A percentile compares a stretch with the other conserved stretches of the same genome.
phyloP scores from a whole-genome alignment of 2,113 vertebrate genomes.

The Seriola aureovittata region DNA sequence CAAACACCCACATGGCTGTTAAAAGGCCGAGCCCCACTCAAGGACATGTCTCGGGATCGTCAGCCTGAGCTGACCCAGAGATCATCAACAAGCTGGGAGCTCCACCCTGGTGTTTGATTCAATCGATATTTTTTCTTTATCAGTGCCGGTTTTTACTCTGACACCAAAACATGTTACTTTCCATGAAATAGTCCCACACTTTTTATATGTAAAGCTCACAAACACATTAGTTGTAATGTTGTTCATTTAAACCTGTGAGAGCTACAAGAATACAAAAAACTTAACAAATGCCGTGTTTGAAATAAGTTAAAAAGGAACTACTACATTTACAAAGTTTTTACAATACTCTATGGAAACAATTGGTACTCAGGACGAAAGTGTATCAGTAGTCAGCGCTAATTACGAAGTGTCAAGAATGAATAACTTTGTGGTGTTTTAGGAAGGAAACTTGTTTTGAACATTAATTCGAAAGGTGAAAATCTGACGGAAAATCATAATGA shows the following conservation, averaged over 20 bases:
- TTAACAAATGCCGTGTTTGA: too few species aligned
- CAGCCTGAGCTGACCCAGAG: slow-evolving; percentile 15
- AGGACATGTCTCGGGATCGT: slow-evolving; percentile 4
- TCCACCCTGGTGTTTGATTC: neutral
- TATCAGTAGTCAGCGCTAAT: neutral
- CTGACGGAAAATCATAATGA: neutral
- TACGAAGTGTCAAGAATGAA: neutral
- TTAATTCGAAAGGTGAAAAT: neutral
- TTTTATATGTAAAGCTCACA: neutral
- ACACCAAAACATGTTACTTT: neutral
- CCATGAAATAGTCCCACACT: neutral
- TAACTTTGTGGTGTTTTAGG: neutral
- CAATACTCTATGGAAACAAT: neutral
- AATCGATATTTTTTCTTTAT: neutral
- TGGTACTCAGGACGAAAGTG: neutral
- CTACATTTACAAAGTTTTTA: neutral
- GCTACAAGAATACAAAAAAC: neutral
- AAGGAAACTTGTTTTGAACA: neutral
- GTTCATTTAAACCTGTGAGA: neutral
- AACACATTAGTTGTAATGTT: too few species aligned
- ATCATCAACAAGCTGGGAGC: neutral
- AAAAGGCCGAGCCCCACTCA: slow-evolving; percentile 22
- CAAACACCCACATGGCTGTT: slow-evolving; percentile 17
- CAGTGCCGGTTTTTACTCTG: neutral
- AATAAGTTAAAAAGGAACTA: neutral